Evolutionary conservation across 2,113 vertebrate species (phyloP).

Genomic region (Pteronura brasiliensis): DNA sequence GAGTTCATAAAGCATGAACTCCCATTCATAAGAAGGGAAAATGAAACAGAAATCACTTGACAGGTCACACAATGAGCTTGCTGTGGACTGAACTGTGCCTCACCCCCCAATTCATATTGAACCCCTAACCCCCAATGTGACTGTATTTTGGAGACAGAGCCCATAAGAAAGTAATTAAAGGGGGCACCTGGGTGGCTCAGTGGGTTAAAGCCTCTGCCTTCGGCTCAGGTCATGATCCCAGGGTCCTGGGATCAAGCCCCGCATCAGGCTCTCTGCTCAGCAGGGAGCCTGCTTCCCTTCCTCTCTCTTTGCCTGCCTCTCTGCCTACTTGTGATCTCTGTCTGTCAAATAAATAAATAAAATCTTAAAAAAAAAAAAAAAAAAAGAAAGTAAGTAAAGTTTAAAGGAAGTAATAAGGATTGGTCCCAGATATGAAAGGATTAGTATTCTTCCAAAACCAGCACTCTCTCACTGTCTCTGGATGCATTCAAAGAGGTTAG

Average conservation of each 20-base stretch:
- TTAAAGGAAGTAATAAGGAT: neutral
- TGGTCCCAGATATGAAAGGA: neutral
- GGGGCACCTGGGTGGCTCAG: too few relatives aligned
- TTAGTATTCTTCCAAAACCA: neutral
- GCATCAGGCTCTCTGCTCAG: too few relatives aligned
- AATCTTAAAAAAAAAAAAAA: too few relatives aligned
- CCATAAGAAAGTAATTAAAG: neutral
- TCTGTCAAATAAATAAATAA: too few relatives aligned
- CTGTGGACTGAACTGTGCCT: neutral
- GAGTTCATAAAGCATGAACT: neutral
- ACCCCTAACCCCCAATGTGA: neutral
- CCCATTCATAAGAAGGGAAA: neutral
- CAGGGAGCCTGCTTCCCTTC: too few relatives aligned
- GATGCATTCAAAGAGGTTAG: neutral
- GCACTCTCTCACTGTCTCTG: neutral
- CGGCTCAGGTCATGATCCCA: too few relatives aligned
- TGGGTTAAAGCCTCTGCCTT: too few relatives aligned
- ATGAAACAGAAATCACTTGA: neutral
- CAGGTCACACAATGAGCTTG: neutral
- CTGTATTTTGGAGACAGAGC: neutral
- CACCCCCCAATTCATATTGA: neutral
- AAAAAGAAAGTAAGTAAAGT: neutral
- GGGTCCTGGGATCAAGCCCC: too few relatives aligned
- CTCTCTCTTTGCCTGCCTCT: too few relatives aligned
- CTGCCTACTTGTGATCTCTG: too few relatives aligned